These are phyloP conservation scores for Oxyteleia sp. DNA, from an alignment of 2,888 invertebrate genomes.

Conservation along the genomic window DNA sequence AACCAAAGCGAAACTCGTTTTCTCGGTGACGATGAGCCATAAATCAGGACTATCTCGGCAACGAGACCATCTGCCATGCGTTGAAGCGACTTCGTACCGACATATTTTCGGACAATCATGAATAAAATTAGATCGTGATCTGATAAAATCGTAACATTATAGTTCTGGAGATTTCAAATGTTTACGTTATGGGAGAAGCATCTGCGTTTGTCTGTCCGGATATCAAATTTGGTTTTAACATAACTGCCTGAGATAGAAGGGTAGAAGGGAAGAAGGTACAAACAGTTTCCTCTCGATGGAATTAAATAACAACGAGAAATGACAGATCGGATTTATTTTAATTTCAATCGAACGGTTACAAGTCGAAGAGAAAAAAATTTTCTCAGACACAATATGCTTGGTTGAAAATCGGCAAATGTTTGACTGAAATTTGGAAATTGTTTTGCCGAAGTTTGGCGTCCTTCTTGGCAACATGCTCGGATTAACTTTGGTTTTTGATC, in stretches of 20 bases:
- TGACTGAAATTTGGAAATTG: no score
- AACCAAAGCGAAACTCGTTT: constrained; percentile 75
- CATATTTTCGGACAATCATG: constrained; percentile 78
- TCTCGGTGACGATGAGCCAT: constrained; percentile 79
- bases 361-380: no score
- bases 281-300: not conserved
- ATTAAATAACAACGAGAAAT: constrained; percentile 72
- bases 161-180: not conserved
- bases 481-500: no score
- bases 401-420: no score
- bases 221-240: not conserved
- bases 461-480: no score
- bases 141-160: constrained; percentile 70
- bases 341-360: no score
- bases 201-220: constrained; percentile 11
- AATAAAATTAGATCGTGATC: constrained; percentile 83
- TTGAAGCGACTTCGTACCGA: constrained; percentile 65
- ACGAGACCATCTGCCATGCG: constrained; percentile 80
- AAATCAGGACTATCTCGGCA: constrained; percentile 84
- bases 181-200: constrained; percentile 40
- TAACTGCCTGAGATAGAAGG: no score
- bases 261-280: not conserved
- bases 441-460: no score
- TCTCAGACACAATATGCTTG: no score
- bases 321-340: no score